Percentiles rank a stretch among this genome's conserved stretches.
These are phyloP conservation scores for Prunella fulvescens DNA, from an alignment of 2,113 vertebrate species.

Conservation along the genomic window DNA sequence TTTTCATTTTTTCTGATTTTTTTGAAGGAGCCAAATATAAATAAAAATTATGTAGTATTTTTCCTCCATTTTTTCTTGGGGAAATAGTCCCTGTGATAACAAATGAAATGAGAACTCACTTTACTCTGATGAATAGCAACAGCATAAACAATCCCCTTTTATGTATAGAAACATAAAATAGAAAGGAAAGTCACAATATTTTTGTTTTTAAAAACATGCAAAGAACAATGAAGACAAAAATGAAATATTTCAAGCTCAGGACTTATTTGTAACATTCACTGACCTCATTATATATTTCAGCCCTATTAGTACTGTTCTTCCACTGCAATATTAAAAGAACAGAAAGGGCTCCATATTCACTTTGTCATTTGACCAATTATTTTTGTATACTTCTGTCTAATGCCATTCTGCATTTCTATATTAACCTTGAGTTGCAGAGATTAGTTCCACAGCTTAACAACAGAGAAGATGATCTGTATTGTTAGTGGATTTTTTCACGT, in stretches of 20 bases:
- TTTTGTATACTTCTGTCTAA: conserved; percentile 42
- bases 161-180: not conserved
- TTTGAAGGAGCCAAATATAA: conserved; percentile 19
- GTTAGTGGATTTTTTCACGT: conserved; percentile 35
- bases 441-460: conserved; percentile 44
- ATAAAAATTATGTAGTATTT: not conserved
- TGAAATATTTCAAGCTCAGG: not conserved
- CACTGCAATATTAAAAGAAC: not conserved
- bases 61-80: not conserved
- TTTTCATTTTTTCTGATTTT: conserved; percentile 39
- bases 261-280: not conserved
- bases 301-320: not conserved
- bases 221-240: not conserved
- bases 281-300: not conserved
- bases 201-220: not conserved
- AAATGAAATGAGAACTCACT: conserved; percentile 35
- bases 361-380: not conserved
- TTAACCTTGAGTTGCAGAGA: not conserved
- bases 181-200: not conserved
- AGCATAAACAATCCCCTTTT: not conserved
- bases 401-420: not conserved
- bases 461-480: not conserved
- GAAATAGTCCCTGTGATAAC: conserved; percentile 40
- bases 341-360: not conserved
- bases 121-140: conserved; percentile 10